Base-by-base conservation (phyloP, 2,888 invertebrate species). In the Peribatodes rhomboidaria region DNA sequence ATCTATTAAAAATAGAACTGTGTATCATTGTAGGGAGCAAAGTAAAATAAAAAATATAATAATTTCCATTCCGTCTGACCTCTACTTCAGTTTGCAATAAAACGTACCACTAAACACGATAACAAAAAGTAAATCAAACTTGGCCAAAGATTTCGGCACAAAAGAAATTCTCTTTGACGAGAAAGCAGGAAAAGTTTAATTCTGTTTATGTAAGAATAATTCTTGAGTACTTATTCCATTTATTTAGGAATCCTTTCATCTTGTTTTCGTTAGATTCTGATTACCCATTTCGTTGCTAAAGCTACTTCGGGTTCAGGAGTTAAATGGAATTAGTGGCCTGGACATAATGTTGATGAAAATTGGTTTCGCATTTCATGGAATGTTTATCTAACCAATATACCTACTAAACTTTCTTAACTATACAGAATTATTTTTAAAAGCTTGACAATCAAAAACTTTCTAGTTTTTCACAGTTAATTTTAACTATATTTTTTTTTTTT, bases 91-190 rank as follows among this genome's bases (percentile, higher is more conserved):
- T 69, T 70, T 61, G 52, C 61, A 59, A 68, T 65, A 65, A 71
- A 75, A 75, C 67, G 62, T 68, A 53, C 68, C 59, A 76, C 76
- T 71, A 74, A 78, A 73, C 71, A 71, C 65, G 65, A 75, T 70
- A 69, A 68, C 71, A 50, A 62, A 79, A 80, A 80, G 73, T 75
- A 81, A 80, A 85, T 82, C 80, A 77, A 82, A 83, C 77, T 82
- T 79, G 44, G 67, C 13, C 31, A 65, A 74, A 79, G 76, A 76
- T 76, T 79, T 77, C 73, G 54, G 60, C 58, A 65, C 67, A 72
- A 70, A 69, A 68, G 67, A 67, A 66, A 68, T 68, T 70, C 62
- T 57, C 70, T 69, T 69, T 70, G 67, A 70, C 64, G 65, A 55
- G 65, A 69, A 56, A 61, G 49, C 59, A 57, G 68, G 63, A 61